phyloP scores from a whole-genome alignment of 2,888 invertebrate genomes.

The Polyommatus iphigenia region DNA sequence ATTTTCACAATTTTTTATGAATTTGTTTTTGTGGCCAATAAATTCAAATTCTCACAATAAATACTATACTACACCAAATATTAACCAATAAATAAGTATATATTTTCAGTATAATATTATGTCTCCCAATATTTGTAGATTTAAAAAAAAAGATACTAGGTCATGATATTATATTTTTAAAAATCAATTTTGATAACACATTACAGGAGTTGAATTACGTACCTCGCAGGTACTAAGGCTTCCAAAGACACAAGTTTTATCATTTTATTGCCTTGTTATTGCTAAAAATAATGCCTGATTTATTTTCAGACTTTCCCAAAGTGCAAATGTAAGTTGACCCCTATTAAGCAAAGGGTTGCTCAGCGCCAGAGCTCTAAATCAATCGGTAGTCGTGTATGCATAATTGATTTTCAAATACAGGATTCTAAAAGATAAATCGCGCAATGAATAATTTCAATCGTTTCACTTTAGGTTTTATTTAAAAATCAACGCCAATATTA shows the following conservation, averaged over 20 bases:
- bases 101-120: too few species aligned
- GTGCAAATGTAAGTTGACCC: neutral
- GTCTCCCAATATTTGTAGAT: too few species aligned
- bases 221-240: too few species aligned
- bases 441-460: slow-evolving; percentile 9
- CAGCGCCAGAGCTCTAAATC: neutral
- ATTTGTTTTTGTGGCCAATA: too few species aligned
- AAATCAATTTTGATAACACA: too few species aligned
- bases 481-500: neutral
- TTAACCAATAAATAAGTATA: too few species aligned
- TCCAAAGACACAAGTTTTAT: neutral
- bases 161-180: too few species aligned
- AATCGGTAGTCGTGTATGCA: neutral
- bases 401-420: slow-evolving; percentile 23
- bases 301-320: neutral
- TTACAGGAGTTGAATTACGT: too few species aligned
- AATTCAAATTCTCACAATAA: too few species aligned
- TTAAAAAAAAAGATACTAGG: too few species aligned
- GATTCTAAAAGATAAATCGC: slow-evolving; percentile 13
- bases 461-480: neutral
- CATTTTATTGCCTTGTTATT: neutral
- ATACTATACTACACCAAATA: too few species aligned
- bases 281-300: neutral
- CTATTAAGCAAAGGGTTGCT: neutral
- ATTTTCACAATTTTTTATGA: neutral